Base-by-base conservation (phyloP, 2,797 vertebrate genomes). In the Erethizon dorsatum region DNA sequence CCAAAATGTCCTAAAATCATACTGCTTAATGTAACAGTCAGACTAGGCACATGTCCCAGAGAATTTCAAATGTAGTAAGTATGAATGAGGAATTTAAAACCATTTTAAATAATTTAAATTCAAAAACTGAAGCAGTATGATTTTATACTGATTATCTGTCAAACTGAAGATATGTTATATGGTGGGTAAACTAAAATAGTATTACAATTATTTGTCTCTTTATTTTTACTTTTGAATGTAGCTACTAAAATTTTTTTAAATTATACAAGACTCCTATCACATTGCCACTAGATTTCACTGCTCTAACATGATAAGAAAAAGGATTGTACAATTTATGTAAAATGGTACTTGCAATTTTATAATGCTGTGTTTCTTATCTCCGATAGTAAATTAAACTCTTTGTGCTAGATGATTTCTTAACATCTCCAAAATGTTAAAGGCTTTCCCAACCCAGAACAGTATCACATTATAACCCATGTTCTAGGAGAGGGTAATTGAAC, bases 1-100 rank as follows among this genome's bases (percentile, higher is more conserved):
- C 59, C 84, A 83, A 91, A 94, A 61, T 95, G 59, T 93, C 52
- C 93, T 84, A 50, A 95, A 89, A 83, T 69, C 45, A 88, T 75
- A 88, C 22, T 63, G 2, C 24, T 96, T 93, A 91, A 92, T 80
- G 47, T n/a, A 89, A 26, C 10, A 79, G 20, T 77, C 26, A 79
- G 50, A 33, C 28, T 73, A 80, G 71, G 78, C 12, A 80, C 80
- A 54, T 78, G n/a, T 94, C 14, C 50, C 54, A 96, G 75, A 83
- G 26, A 57, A 83, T 50, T 24, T 67, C 52, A 88, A 92, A 71
- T 63, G 45, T 85, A 82, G n/a, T 18, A 85, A 88, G 12, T 67
- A 24, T 88, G 63, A 92, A 95, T 37, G 37, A 83, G 28, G 7
- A 83, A 83, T 95, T 83, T 85, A 79, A 92, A 17, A 63, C 20